Evolutionary conservation across 2,113 vertebrate species (phyloP), one percentile per base, ranked within the genome.

Genomic region (Labeo rohita): DNA sequence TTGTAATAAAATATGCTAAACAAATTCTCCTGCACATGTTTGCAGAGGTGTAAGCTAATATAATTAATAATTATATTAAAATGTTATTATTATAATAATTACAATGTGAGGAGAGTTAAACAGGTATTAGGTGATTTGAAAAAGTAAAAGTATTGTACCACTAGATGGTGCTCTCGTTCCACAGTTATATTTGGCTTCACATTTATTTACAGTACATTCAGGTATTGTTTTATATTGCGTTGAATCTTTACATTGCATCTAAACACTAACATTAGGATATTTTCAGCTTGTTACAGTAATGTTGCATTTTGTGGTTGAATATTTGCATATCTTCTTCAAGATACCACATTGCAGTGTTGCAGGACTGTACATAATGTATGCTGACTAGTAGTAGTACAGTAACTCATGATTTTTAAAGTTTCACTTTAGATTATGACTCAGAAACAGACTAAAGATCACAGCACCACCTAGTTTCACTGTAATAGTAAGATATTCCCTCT

Each of bases 161-260:
- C 80, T 78, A 86, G 87, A 88, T 86, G 87, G 87, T 1, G 80
- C 34, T 68, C 52, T 88, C 5, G 28, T 59, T 6, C 43, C 59
- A 65, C 39, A 65, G 36, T 28, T 18, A 28, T 12, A 34, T 34
- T 8, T 65, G 12, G 12, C n/a, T 6, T 59, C 50, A 36, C 21
- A 12, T 78, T 59, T 34, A 39, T 11, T 79, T 36, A 84, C 47
- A 66, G 34, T 80, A 9, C 0, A 34, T 65, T 52, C 10, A 36
- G 49, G 10, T 34, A 3, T 16, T 18, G 12, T 6, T 21, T 77
- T 45, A 8, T 84, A 49, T 23, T 36, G 10, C 11, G 6, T 68
- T 45, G 5, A 73, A 68, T 54, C 13, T 39, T 8, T 18, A 70
- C 6, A 43, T 70, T 10, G 36, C 70, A 74, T 74, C 18, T 47